Evolutionary conservation across 2,113 vertebrate genomes (phyloP).

Genomic region (Sigmodon hispidus): DNA sequence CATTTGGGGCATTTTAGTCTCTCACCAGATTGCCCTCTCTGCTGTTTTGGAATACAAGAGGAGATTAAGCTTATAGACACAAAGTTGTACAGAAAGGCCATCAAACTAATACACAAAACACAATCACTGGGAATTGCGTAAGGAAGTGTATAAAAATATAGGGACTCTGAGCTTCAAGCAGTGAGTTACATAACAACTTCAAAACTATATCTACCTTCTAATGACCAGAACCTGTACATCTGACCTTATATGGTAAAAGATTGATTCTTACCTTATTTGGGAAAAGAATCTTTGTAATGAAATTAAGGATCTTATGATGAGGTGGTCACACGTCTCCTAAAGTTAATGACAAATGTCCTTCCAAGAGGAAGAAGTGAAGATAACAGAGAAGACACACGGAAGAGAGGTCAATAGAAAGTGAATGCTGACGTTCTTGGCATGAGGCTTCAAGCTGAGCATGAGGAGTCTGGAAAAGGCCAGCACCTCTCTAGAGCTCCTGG

Average conservation of each 20-base stretch:
- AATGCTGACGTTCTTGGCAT: not conserved
- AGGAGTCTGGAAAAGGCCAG: not conserved
- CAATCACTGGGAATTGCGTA: not conserved
- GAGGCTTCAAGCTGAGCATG: not conserved
- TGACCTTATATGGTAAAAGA: not conserved
- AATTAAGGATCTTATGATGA: not conserved
- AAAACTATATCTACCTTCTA: not conserved
- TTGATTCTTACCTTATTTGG: not conserved
- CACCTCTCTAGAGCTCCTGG: not conserved
- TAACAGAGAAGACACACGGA: not conserved
- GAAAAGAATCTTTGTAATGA: not conserved
- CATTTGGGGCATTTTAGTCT: not conserved
- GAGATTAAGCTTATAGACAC: not conserved
- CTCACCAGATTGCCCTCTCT: not conserved
- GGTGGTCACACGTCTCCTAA: not conserved
- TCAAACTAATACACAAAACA: not conserved
- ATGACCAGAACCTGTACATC: not conserved
- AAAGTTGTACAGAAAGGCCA: not conserved
- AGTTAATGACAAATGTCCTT: not conserved
- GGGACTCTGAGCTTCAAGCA: not conserved
- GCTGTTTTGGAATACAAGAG: not conserved
- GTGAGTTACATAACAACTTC: not conserved
- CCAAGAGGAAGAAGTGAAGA: not conserved
- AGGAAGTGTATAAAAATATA: not conserved
- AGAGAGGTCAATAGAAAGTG: not conserved